These are phyloP conservation scores for Cyprinus carpio DNA, from an alignment of 2,113 vertebrate species.

Conservation along the genomic window DNA sequence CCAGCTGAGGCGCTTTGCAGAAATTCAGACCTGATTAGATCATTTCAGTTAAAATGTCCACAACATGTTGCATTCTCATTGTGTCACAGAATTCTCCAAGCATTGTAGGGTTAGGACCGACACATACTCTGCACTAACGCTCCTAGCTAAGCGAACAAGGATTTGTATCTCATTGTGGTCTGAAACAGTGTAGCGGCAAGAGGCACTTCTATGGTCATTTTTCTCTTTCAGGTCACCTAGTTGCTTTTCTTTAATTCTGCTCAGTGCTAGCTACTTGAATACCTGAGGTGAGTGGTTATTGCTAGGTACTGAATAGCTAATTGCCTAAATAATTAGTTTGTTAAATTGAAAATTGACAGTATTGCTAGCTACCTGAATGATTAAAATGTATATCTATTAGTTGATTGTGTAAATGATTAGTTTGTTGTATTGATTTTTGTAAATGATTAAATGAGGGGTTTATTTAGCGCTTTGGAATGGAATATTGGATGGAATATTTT, in stretches of 20 bases:
- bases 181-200: not conserved
- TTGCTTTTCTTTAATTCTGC: not conserved
- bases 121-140: not conserved
- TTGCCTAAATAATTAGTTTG: not conserved
- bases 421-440: too few relatives aligned
- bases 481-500: not conserved
- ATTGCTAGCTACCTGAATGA: not conserved
- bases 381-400: too few relatives aligned
- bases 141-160: not conserved
- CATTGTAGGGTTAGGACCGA: not conserved
- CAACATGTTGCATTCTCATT: not conserved
- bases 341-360: not conserved
- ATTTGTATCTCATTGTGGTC: not conserved
- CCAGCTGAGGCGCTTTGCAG: not conserved
- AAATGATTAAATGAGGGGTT: too few relatives aligned
- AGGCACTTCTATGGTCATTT: not conserved
- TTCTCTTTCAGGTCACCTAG: not conserved
- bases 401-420: too few relatives aligned
- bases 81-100: not conserved
- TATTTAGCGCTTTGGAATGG: too few relatives aligned
- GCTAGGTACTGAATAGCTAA: not conserved
- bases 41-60: constrained; percentile 6
- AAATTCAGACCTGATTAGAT: constrained; percentile 8
- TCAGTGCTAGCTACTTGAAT: too few relatives aligned
- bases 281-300: too few relatives aligned